Conservation (phyloP, 92 coral and sea anemone species). For the Palythoa heliodiscus region DNA sequence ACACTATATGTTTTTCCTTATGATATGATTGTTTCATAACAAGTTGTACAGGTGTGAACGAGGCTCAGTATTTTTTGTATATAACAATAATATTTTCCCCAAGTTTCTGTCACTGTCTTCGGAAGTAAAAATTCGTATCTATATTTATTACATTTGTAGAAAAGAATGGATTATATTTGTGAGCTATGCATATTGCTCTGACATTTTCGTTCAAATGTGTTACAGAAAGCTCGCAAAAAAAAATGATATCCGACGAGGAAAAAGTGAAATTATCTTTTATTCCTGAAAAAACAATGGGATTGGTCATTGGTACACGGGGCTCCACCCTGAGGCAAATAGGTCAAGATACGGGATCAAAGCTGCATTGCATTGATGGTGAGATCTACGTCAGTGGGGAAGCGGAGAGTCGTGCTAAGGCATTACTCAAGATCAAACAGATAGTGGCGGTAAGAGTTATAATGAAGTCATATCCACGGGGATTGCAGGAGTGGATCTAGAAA, state of each 20-base stretch:
- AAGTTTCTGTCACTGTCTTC: too few species aligned
- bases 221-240: background rate
- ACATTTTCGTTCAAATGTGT: background rate
- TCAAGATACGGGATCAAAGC: background rate
- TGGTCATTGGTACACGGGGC: slow-evolving; percentile 11
- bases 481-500: background rate
- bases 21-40: too few species aligned
- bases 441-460: background rate
- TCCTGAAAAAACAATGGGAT: slow-evolving; percentile 10
- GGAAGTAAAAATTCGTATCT: too few species aligned
- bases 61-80: too few species aligned
- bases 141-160: too few species aligned
- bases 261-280: background rate
- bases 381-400: background rate
- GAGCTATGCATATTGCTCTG: too few species aligned
- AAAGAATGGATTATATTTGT: too few species aligned
- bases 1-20: too few species aligned
- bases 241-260: background rate
- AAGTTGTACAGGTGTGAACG: too few species aligned
- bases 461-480: background rate
- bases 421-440: background rate
- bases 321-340: slow-evolving; percentile 14
- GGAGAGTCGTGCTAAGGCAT: background rate
- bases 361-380: background rate
- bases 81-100: too few species aligned